Conservation (phyloP, 1,140 invertebrate genomes). For the Drosophila guanche region DNA sequence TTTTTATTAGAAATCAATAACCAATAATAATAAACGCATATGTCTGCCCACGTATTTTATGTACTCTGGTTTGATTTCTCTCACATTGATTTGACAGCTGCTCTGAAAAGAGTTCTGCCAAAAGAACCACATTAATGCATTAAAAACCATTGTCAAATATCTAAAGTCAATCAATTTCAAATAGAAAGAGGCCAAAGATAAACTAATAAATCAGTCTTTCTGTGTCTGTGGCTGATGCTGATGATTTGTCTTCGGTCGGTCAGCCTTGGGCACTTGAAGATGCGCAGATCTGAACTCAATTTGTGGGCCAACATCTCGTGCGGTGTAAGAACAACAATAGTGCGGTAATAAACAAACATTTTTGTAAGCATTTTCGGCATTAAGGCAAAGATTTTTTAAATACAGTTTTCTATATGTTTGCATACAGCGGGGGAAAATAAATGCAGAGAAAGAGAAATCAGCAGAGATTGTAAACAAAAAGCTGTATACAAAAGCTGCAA, state of each 20-base stretch:
- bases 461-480: constrained; percentile 60
- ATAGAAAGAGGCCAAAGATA: constrained; percentile 18
- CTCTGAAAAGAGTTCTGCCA: constrained; percentile 14
- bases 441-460: neutral
- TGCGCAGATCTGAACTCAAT: constrained; percentile 39
- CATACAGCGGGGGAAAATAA: constrained; percentile 3
- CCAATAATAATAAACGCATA: constrained; percentile 46
- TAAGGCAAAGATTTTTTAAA: constrained; percentile 58
- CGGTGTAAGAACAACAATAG: constrained; percentile 37
- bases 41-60: constrained; percentile 11
- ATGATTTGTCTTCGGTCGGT: constrained; percentile 24
- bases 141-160: constrained; percentile 42
- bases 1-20: constrained; percentile 63
- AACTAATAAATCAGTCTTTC: constrained; percentile 16
- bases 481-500: constrained; percentile 64
- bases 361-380: constrained; percentile 54
- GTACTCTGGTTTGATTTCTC: constrained; percentile 22
- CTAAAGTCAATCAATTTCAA: constrained; percentile 29
- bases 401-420: constrained; percentile 49
- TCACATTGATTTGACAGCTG: constrained; percentile 70
- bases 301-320: constrained; percentile 27
- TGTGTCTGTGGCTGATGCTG: constrained; percentile 1
- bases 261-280: constrained; percentile 39
- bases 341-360: constrained; percentile 50
- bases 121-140: constrained; percentile 17